Evolutionary conservation across 2,113 vertebrate genomes (phyloP), one percentile per base, ranked within the genome.

Genomic region (Paramormyrops kingsleyae): DNA sequence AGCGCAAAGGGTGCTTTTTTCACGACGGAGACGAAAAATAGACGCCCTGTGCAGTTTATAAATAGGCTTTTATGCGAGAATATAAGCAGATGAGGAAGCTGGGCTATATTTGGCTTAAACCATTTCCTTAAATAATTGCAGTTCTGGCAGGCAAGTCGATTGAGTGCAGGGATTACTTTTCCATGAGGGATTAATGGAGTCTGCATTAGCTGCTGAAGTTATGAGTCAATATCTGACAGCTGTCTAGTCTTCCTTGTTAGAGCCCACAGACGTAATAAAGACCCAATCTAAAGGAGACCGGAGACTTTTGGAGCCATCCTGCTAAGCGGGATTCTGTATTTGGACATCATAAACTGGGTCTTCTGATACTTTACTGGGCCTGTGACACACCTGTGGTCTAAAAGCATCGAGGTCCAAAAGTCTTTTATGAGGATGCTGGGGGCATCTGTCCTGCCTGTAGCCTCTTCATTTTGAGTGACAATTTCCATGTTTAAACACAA

Each of bases 101-200:
- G 44, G 62, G 91, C 56, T 91, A 88, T 90, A 91, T 92, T 92
- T 92, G 83, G 90, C 84, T 89, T 87, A 90, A 92, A 87, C 83
- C 80, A 24, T 88, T 90, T 92, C 87, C 91, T 89, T 85, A 92
- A 90, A 92, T 90, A 92, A 90, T 89, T 86, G 39, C 62, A 86
- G 88, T 90, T 90, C 80, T 90, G 84, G 46, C 39, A 9, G 50
- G 74, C 66, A 62, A 91, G 90, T 91, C 89, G 88, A 91, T 90
- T 88, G 89, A 89, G 85, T 70, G 90, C 74, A 74, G 12, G 90
- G 90, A 90, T 91, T 74, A 39, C 88, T 89, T 84, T 89, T 89
- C 86, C 31, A 17, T 21, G 6, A 77, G 62, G 66, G 87, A 90
- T 88, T 90, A 90, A 66, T 56, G 89, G 85, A 44, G 39, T 62